Evolutionary conservation across 2,797 vertebrate species (phyloP), one percentile per base, ranked within the genome.

Genomic region (Acrossocheilus fasciatus): DNA sequence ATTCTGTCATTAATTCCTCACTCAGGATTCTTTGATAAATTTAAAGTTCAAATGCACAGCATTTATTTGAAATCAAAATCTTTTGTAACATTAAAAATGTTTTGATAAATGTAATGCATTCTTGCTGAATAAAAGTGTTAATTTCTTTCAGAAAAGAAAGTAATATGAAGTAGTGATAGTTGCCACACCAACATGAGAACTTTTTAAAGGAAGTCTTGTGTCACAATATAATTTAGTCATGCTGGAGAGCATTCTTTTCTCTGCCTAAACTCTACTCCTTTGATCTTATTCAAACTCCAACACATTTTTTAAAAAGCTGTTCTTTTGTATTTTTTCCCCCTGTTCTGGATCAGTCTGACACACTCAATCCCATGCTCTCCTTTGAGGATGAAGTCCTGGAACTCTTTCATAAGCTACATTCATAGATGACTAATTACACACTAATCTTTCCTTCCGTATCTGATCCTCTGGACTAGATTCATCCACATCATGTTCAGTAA

Each of bases 361-460:
- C 14, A 43, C 52, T 74, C 50, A 52, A 34, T 45, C 14, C 12
- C 7, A 47, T 20, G 4, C 20, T 52, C 73, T 34, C 7, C n/a
- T 52, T 54, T 52, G 45, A 77, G 36, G 34, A 52, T 77, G 8
- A 85, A 54, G 34, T 43, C 36, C 20, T 82, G n/a, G 26, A 54
- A 39, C 81, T 59, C 50, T 68, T 83, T 68, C 10, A 43, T 26
- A 68, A 68, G 10, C 59, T 54, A 68, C 36, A 85, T 79, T 62
- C 30, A 34, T 70, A 57, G 36, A 70, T 79, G 62, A 78, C 75
- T 59, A 70, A 79, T 64, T 74, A 75, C 14, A 47, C 73, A 36
- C 52, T 73, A 70, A 45, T 30, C 64, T 69, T 45, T 41, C 39
- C 52, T 54, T 72, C 34, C 14, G 14, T 18, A 78, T 66, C 10